A percentile compares a stretch with the other conserved stretches of the same genome.
Evolutionary conservation across 2,797 vertebrate genomes (phyloP).

Genomic region (Rhynchonycteris naso): DNA sequence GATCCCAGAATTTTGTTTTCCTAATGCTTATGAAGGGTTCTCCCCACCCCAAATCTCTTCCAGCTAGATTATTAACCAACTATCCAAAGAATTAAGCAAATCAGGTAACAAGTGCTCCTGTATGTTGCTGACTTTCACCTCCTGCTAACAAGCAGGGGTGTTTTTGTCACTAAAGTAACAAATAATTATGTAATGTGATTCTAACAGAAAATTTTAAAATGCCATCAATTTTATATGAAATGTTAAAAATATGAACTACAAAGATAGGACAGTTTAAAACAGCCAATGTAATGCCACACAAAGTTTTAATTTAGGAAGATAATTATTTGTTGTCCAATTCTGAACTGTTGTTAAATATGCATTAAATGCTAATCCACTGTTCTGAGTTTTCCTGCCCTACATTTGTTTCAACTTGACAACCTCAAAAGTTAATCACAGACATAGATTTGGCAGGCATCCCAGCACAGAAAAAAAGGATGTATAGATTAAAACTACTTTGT

Average conservation of each 20-base stretch:
- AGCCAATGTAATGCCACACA: background rate
- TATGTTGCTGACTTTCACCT: background rate
- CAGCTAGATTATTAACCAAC: constrained; percentile 7
- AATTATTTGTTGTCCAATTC: constrained; percentile 56
- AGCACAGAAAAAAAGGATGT: constrained; percentile 85
- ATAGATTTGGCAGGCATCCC: constrained; percentile 82
- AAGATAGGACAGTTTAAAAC: background rate
- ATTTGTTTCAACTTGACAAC: constrained; percentile 80
- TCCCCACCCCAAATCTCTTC: background rate
- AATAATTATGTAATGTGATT: background rate
- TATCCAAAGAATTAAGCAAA: background rate
- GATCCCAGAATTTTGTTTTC: background rate
- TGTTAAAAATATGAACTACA: background rate
- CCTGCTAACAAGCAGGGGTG: background rate
- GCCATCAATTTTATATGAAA: background rate
- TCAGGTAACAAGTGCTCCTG: background rate
- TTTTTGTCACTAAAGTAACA: background rate
- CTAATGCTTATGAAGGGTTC: background rate
- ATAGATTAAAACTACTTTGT: constrained; percentile 87
- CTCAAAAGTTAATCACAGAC: constrained; percentile 85
- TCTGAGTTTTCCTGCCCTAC: background rate
- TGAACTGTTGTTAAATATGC: constrained; percentile 38
- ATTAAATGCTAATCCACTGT: constrained; percentile 38
- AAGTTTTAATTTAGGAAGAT: background rate
- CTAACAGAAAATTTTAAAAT: background rate